Percentiles rank a stretch among this genome's conserved stretches.
These are phyloP conservation scores for Popillia japonica DNA, from an alignment of 1,140 invertebrate species.

Conservation along the genomic window DNA sequence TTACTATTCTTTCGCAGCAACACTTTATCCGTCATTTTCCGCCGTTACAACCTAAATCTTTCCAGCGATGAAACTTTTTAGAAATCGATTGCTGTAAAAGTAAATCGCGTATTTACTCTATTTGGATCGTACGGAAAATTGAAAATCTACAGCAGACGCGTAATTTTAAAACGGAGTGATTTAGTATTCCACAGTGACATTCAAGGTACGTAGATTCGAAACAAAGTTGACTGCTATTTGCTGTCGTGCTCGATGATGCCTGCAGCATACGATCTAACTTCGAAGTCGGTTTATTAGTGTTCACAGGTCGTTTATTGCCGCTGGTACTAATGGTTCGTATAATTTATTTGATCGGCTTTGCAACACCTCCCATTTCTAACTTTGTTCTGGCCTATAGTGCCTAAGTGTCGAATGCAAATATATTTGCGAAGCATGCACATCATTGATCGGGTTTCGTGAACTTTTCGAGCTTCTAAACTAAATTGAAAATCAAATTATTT, in stretches of 20 bases:
- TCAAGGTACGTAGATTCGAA: not conserved
- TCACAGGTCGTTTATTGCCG: not conserved
- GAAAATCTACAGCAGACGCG: not conserved
- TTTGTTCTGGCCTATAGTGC: not conserved
- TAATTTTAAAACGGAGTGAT: not conserved
- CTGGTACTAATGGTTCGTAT: not conserved
- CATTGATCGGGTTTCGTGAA: not conserved
- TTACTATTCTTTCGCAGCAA: too few species aligned
- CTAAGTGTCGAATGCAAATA: not conserved
- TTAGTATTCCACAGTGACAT: not conserved
- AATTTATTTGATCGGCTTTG: not conserved
- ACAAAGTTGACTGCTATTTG: not conserved
- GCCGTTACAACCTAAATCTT: too few species aligned
- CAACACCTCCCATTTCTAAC: not conserved
- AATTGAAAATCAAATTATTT: too few species aligned
- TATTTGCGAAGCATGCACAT: not conserved
- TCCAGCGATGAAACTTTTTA: not conserved
- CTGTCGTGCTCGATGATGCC: not conserved
- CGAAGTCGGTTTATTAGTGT: not conserved
- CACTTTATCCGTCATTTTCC: too few species aligned
- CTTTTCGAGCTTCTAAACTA: too few species aligned
- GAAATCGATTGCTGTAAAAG: not conserved
- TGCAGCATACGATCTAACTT: not conserved
- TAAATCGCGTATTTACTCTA: not conserved
- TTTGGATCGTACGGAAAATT: not conserved